A percentile compares a stretch with the other conserved stretches of the same genome.
phyloP scores from a whole-genome alignment of 2,888 invertebrate species.

The Tineola bisselliella region DNA sequence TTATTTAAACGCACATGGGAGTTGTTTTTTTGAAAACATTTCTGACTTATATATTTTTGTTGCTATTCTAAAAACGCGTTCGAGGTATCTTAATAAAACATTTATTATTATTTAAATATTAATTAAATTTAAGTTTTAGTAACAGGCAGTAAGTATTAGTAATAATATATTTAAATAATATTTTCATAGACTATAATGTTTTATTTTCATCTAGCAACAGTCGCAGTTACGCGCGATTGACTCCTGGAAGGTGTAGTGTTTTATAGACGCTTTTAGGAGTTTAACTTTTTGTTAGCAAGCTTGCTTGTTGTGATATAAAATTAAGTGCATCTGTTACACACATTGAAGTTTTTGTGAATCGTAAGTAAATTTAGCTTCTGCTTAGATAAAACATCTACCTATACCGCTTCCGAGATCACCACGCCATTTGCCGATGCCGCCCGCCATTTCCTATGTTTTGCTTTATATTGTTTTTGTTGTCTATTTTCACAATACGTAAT shows the following conservation, averaged over 20 bases:
- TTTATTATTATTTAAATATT: too few relatives aligned
- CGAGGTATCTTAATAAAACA: too few relatives aligned
- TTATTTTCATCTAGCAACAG: not conserved
- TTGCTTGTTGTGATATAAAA: not conserved
- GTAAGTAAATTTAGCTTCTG: not conserved
- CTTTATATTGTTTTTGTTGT: not conserved
- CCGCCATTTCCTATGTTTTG: conserved; percentile 1
- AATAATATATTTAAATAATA: too few relatives aligned
- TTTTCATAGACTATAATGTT: conserved; percentile 3
- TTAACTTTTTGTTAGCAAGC: not conserved
- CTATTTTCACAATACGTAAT: conserved; percentile 1
- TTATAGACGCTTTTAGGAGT: not conserved
- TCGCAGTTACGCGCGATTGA: not conserved
- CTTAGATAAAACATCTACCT: not conserved
- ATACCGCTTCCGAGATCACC: too few relatives aligned
- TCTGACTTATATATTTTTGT: conserved; percentile 5
- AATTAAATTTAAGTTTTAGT: too few relatives aligned
- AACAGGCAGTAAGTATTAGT: too few relatives aligned
- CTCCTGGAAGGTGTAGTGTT: not conserved
- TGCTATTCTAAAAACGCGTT: conserved; percentile 10
- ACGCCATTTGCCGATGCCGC: conserved; percentile 3
- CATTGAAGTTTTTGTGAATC: not conserved
- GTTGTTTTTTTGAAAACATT: not conserved
- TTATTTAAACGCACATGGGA: conserved; percentile 10
- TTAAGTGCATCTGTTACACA: not conserved